Evolutionary conservation across 1,140 invertebrate genomes (phyloP).

Genomic region (Hestina assimilis): DNA sequence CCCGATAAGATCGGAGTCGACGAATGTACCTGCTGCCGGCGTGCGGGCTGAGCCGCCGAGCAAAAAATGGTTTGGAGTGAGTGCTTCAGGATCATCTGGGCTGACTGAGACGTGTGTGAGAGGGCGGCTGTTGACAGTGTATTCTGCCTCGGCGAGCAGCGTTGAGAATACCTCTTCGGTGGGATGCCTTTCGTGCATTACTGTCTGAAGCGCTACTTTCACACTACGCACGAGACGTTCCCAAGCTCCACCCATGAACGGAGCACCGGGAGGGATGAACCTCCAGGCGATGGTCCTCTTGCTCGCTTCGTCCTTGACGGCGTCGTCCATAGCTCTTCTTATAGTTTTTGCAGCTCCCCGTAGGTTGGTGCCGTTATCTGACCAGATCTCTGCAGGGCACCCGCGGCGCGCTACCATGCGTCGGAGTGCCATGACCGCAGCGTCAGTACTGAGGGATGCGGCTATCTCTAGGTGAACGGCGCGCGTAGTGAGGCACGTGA

Average conservation of each 20-base stretch:
- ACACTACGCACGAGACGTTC: conserved; percentile 54
- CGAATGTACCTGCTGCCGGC: conserved; percentile 13
- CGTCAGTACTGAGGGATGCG: conserved; percentile 31
- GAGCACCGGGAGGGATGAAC: conserved; percentile 56
- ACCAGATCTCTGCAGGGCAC: conserved; percentile 36
- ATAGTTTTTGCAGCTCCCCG: conserved; percentile 11
- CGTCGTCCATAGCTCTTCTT: neutral
- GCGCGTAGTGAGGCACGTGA: conserved; percentile 36
- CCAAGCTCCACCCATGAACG: conserved; percentile 66
- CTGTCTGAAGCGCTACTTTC: conserved; percentile 39
- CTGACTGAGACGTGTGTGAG: conserved; percentile 43
- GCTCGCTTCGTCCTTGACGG: conserved; percentile 5
- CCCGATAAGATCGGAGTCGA: conserved; percentile 11
- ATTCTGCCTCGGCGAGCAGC: conserved; percentile 38
- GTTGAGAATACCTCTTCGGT: conserved; percentile 37
- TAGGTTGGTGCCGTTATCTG: conserved; percentile 46
- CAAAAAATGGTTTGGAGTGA: conserved; percentile 55
- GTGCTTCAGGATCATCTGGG: conserved; percentile 28
- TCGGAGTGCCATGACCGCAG: conserved; percentile 51
- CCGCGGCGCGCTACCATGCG: conserved; percentile 63
- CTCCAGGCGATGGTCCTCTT: conserved; percentile 36
- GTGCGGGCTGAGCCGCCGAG: conserved; percentile 33
- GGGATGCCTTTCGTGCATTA: conserved; percentile 24
- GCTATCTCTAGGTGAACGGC: conserved; percentile 35
- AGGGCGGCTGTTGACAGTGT: conserved; percentile 42